A percentile compares a stretch with the other conserved stretches of the same genome.
Conservation (phyloP, 1,140 invertebrate species). For the Procambarus clarkii region DNA sequence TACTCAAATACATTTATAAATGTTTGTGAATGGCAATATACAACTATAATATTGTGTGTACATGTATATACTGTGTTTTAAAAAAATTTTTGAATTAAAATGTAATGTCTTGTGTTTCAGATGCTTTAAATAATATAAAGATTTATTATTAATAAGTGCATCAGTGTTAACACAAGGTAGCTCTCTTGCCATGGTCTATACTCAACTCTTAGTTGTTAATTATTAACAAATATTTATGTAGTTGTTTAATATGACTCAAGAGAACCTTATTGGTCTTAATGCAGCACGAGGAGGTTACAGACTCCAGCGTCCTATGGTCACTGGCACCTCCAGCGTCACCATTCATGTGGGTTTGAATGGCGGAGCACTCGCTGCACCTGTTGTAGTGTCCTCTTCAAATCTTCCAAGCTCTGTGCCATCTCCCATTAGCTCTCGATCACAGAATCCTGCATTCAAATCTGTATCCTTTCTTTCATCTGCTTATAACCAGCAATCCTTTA, state of each 20-base stretch:
- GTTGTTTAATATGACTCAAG: neutral
- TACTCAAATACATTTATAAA: too few relatives aligned
- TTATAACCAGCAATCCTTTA: constrained; percentile 7
- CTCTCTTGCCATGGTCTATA: too few relatives aligned
- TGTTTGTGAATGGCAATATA: too few relatives aligned
- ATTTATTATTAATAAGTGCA: too few relatives aligned
- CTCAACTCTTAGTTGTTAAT: too few relatives aligned
- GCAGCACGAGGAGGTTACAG: constrained; percentile 36
- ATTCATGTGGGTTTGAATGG: constrained; percentile 40
- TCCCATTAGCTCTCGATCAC: neutral
- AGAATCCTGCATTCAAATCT: constrained; percentile 1
- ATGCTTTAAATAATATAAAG: too few relatives aligned
- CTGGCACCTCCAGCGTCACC: constrained; percentile 52
- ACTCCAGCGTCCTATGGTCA: constrained; percentile 23
- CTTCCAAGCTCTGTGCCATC: neutral
- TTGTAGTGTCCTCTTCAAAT: neutral
- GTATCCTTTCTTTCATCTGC: constrained; percentile 10
- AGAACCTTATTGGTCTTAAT: constrained; percentile 33
- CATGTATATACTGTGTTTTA: too few relatives aligned
- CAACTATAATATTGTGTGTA: too few relatives aligned
- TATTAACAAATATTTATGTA: too few relatives aligned
- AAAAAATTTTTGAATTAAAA: too few relatives aligned
- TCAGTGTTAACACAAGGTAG: too few relatives aligned
- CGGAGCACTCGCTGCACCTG: neutral
- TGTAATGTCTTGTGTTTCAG: too few relatives aligned